Base-by-base conservation (phyloP, 1,140 invertebrate species). In the Metopolophium dirhodum region DNA sequence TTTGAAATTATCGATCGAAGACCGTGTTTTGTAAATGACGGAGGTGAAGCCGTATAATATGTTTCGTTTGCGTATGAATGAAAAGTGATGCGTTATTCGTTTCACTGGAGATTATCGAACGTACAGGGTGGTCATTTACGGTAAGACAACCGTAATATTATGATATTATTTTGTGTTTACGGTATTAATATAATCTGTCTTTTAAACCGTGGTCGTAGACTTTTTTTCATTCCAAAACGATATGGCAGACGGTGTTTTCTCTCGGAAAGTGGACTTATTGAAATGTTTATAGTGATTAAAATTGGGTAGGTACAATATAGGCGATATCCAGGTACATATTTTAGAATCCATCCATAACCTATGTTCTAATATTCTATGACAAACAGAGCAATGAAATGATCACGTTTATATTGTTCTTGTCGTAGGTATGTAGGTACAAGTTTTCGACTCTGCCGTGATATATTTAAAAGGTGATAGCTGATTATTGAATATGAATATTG, bases 1-100 rank as follows among this genome's bases (percentile, higher is more conserved):
- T 83, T 83, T 83, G 20, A 83, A 83, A 83, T 41, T 83, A 83
- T 83, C 82, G 82, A 83, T 41, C 37, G 82, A 83, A 82, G 18
- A 23, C 37, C 22, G 22, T 41, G 82, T 83, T 83, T 83, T 37
- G 82, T 83, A 83, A 22, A 41, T 23, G 82, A 7, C 37, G 82
- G n/a, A 23, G 37, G 7, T 83, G 82, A 83, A 83, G 82, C 82
- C 82, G 22, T 83, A 83, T 37, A 83, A 83, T 41, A 41, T 41
- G 82, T 83, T 83, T 83, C 20, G 37, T 83, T 37, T 41, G 37
- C 23, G 37, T 83, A 83, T 41, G 37, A 35, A 83, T 83, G 37
- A 23, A 41, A 83, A 83, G 82, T 41, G 37, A 83, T 83, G 37
- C 37, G 37, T 41, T 54, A 22, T 54, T 83, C 22, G 22, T 83